A percentile compares a stretch with the other conserved stretches of the same genome.
Evolutionary conservation across 1,140 invertebrate species (phyloP).

Genomic region (Drosophila nigrodunni): DNA sequence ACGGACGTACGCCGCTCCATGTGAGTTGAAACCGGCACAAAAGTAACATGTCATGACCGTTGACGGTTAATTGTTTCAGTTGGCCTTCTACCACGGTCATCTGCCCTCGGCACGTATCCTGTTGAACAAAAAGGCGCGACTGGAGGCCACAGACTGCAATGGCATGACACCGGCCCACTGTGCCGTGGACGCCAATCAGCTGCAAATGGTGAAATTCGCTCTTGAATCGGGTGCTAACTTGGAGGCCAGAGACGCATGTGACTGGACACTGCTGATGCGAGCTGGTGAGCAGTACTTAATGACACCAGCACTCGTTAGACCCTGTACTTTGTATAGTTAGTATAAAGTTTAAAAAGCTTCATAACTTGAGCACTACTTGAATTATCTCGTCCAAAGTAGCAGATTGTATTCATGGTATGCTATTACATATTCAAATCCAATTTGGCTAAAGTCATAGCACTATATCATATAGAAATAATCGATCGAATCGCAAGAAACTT

Average conservation of each 20-base stretch:
- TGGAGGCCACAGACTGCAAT: slow-evolving; percentile 72
- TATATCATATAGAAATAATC: too few relatives aligned
- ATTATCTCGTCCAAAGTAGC: too few relatives aligned
- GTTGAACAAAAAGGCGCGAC: slow-evolving; percentile 73
- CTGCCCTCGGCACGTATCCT: slow-evolving; percentile 76
- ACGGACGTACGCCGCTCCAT: slow-evolving; percentile 71
- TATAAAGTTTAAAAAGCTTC: too few relatives aligned
- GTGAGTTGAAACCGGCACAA: slow-evolving; percentile 42
- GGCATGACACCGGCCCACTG: slow-evolving; percentile 79
- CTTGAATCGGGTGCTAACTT: slow-evolving; percentile 72
- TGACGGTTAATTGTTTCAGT: slow-evolving; percentile 33
- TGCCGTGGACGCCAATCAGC: slow-evolving; percentile 77
- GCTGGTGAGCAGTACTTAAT: slow-evolving; percentile 57
- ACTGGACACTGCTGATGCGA: slow-evolving; percentile 78
- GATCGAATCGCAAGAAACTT: too few relatives aligned
- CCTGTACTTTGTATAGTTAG: too few relatives aligned
- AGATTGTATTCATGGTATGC: too few relatives aligned
- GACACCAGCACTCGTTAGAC: too few relatives aligned
- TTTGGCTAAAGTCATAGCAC: too few relatives aligned
- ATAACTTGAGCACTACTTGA: too few relatives aligned
- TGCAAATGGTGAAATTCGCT: slow-evolving; percentile 77
- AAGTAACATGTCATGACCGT: not conserved
- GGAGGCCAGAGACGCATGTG: slow-evolving; percentile 69
- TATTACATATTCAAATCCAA: too few relatives aligned
- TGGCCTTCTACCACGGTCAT: slow-evolving; percentile 77